Evolutionary conservation across 2,888 invertebrate species (phyloP), one percentile per base, ranked within the genome.

Genomic region (Bibio marci): DNA sequence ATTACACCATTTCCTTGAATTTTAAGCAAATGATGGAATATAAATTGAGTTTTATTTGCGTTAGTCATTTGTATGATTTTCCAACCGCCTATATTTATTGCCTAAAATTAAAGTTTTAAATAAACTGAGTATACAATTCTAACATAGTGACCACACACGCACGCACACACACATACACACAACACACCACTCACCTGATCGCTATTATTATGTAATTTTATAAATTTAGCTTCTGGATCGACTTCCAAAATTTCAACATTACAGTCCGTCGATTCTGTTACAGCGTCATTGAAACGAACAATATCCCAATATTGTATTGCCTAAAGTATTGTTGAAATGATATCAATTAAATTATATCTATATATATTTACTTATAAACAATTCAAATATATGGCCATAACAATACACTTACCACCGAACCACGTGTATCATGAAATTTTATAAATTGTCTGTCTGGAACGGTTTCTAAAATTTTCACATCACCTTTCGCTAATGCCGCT

Each of bases 381-480:
- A n/a, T n/a, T n/a, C n/a, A n/a, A n/a, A n/a, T n/a, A n/a, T n/a
- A n/a, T n/a, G n/a, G n/a, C n/a, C n/a, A n/a, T n/a, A n/a, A n/a
- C n/a, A n/a, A n/a, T n/a, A n/a, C n/a, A n/a, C n/a, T n/a, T n/a
- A n/a, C n/a, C n/a, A n/a, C n/a, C n/a, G n/a, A n/a, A n/a, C n/a
- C n/a, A n/a, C n/a, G n/a, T n/a, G n/a, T n/a, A n/a, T n/a, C n/a
- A n/a, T n/a, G n/a, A n/a, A n/a, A n/a, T n/a, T 81, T 86, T 37
- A 95, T 81, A 54, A 69, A 95, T 53, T 76, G 77, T 19, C 94
- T 94, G 32, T 92, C 86, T 1, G 80, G 70, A 62, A 87, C 86
- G 17, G 77, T 77, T 52, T 92, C 92, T 6, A 71, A 63, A 19
- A 95, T 78, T 58, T 90, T 86, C 38, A 95, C 64, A 50, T 85